Evolutionary conservation across 2,888 invertebrate genomes (phyloP).

Genomic region (Chrysolina haemoptera): DNA sequence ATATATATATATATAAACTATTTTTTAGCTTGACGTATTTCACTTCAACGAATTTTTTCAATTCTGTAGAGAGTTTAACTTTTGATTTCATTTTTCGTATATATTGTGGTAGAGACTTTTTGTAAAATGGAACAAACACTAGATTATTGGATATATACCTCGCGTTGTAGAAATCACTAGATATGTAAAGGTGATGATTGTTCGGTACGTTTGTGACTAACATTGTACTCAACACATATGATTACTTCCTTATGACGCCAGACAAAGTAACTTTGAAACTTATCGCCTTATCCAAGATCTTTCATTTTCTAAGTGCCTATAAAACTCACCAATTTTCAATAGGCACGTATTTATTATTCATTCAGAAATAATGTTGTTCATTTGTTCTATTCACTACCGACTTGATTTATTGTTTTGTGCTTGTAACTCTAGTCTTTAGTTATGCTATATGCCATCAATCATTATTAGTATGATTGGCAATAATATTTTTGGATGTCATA

Average conservation of each 20-base stretch:
- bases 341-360: not conserved
- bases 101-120: no score
- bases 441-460: not conserved
- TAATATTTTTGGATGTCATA: not conserved
- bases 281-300: not conserved
- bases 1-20: no score
- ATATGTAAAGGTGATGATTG: no score
- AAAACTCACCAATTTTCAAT: not conserved
- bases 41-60: no score
- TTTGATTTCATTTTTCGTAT: no score
- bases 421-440: not conserved
- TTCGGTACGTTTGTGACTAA: not conserved
- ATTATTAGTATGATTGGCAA: not conserved
- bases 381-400: not conserved
- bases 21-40: no score
- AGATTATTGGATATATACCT: no score
- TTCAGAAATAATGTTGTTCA: not conserved
- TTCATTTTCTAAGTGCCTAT: slow-evolving; percentile 4
- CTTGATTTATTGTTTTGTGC: not conserved
- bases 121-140: no score
- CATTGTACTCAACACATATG: not conserved
- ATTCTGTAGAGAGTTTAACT: no score
- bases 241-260: not conserved
- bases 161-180: no score
- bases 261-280: not conserved